Conservation (phyloP, 2,113 vertebrate genomes). For the Pardalotus punctatus region DNA sequence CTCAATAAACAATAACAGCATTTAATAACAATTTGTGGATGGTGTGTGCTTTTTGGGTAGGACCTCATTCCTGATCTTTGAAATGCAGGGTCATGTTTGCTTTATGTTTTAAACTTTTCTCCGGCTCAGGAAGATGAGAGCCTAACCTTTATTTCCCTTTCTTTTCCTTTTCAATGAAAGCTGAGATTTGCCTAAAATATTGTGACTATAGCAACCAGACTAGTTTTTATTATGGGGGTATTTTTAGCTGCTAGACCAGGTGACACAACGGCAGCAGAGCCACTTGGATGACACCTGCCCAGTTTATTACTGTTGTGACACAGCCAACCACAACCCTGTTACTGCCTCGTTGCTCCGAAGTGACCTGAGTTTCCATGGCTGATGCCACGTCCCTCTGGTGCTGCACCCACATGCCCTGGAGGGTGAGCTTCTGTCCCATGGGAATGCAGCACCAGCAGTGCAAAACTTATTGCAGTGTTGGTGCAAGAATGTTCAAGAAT, state of each 20-base stretch:
- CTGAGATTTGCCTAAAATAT: constrained; percentile 3
- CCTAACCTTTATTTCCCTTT: neutral
- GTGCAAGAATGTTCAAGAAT: neutral
- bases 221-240: neutral
- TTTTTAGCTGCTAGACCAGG: neutral
- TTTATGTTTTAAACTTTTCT: constrained; percentile 19
- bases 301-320: neutral
- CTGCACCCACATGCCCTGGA: neutral
- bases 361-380: rapidly evolving
- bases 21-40: neutral
- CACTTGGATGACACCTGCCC: neutral
- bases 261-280: neutral
- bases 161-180: neutral
- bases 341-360: neutral
- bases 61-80: neutral
- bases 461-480: neutral
- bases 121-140: neutral
- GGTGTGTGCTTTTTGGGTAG: neutral
- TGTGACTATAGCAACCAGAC: neutral
- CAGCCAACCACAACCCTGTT: neutral
- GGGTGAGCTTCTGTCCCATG: neutral
- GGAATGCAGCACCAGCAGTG: neutral
- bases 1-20: neutral
- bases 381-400: neutral
- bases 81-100: neutral